Conservation (phyloP, 2,113 vertebrate genomes). For the Macquaria ambigua region DNA sequence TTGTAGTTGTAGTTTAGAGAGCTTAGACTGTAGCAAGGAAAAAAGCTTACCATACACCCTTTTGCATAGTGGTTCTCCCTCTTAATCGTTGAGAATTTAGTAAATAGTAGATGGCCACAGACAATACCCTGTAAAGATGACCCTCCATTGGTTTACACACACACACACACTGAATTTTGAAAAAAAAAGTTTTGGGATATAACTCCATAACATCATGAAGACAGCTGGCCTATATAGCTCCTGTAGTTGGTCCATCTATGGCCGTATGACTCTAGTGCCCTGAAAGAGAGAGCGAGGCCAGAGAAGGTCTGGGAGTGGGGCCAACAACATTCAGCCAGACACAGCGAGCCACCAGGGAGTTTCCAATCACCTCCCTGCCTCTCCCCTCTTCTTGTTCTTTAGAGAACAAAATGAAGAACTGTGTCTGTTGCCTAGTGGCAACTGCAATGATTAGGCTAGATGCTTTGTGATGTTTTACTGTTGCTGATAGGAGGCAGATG, state of each 20-base stretch:
- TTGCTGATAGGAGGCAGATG: not conserved
- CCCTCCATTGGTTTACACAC: not conserved
- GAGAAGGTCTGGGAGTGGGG: constrained; percentile 65
- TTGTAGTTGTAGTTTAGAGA: not conserved
- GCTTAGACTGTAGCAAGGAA: not conserved
- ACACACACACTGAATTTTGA: not conserved
- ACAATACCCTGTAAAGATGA: not conserved
- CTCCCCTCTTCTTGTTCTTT: constrained; percentile 21
- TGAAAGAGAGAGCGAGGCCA: constrained; percentile 44
- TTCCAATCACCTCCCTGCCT: constrained; percentile 72
- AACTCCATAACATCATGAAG: constrained; percentile 6
- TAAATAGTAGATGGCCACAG: not conserved
- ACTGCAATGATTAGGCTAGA: constrained; percentile 22
- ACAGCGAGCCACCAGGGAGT: constrained; percentile 68
- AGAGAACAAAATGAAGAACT: constrained; percentile 29
- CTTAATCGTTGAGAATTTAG: not conserved
- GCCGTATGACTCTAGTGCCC: constrained; percentile 42
- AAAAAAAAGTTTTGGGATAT: not conserved
- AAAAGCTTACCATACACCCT: not conserved
- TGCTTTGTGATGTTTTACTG: constrained; percentile 10
- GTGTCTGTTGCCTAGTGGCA: constrained; percentile 39
- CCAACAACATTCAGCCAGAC: constrained; percentile 74
- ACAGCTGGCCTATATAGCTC: not conserved
- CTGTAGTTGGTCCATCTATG: constrained; percentile 19
- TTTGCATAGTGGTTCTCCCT: not conserved